These are phyloP conservation scores for Hoplias malabaricus DNA, from an alignment of 2,113 vertebrate genomes.

Conservation along the genomic window DNA sequence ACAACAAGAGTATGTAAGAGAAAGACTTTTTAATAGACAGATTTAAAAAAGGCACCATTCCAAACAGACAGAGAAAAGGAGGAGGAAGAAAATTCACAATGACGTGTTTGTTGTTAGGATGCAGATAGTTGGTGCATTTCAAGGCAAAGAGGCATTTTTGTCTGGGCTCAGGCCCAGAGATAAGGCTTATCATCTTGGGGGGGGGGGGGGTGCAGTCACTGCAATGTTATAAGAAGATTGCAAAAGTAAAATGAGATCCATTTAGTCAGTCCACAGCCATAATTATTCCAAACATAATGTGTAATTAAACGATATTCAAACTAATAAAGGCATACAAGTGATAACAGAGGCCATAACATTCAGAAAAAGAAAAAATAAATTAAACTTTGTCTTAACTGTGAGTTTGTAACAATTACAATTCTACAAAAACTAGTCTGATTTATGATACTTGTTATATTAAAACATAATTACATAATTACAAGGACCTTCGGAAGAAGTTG, in stretches of 20 bases:
- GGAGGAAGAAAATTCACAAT: neutral
- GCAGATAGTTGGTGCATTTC: neutral
- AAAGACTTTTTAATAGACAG: constrained; percentile 8
- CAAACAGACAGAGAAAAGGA: neutral
- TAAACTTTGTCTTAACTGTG: no score
- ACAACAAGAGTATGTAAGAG: neutral
- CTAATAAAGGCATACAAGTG: neutral
- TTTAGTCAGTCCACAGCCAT: neutral
- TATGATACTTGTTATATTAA: no score
- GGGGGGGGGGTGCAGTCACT: neutral
- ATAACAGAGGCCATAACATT: neutral
- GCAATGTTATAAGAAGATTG: neutral
- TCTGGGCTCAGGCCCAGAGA: neutral
- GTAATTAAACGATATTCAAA: neutral
- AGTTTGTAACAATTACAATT: neutral
- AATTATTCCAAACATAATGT: neutral
- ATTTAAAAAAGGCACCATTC: neutral
- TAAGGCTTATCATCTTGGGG: neutral
- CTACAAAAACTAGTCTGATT: neutral
- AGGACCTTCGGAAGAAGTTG: no score
- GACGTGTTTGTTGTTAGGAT: neutral
- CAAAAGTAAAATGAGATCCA: neutral
- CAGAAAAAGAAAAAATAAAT: neutral
- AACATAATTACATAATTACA: no score
- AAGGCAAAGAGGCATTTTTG: constrained; percentile 25